Conservation (phyloP, 1,140 invertebrate genomes). For the Drosophila watanabei region DNA sequence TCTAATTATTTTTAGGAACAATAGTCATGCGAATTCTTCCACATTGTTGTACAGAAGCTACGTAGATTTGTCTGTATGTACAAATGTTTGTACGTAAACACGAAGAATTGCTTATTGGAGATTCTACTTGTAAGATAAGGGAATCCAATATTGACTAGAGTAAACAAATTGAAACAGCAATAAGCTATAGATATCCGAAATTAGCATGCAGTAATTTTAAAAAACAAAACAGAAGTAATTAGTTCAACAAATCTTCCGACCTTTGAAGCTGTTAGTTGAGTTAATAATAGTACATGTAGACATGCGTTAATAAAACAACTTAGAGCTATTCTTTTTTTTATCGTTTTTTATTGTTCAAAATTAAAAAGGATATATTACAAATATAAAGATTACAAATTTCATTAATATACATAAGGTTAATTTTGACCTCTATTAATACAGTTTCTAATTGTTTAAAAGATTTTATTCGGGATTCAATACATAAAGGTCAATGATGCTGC, state of each 20-base stretch:
- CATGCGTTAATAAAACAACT: slow-evolving; percentile 17
- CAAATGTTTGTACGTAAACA: neutral
- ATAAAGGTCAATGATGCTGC: slow-evolving; percentile 35
- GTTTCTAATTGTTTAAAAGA: slow-evolving; percentile 36
- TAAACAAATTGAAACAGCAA: neutral
- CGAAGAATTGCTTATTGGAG: slow-evolving; percentile 6
- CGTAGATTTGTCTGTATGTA: neutral
- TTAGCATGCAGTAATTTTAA: neutral
- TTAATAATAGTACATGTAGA: too few species aligned
- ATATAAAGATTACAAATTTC: slow-evolving; percentile 54
- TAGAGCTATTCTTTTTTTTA: slow-evolving; percentile 13
- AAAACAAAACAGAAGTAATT: neutral
- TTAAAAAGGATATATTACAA: slow-evolving; percentile 58
- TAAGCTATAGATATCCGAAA: neutral
- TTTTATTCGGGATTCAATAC: slow-evolving; percentile 45
- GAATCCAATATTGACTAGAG: neutral
- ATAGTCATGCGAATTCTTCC: slow-evolving; percentile 13
- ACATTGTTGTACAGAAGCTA: neutral
- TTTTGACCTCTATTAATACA: slow-evolving; percentile 51
- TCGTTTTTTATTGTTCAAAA: slow-evolving; percentile 47
- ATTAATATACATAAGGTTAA: slow-evolving; percentile 46
- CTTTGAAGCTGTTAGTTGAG: neutral
- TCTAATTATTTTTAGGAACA: neutral
- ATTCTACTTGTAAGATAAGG: neutral
- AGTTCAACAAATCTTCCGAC: neutral